These are phyloP conservation scores for Etheostoma nigrum DNA, from an alignment of 2,797 vertebrate genomes.

Conservation along the genomic window DNA sequence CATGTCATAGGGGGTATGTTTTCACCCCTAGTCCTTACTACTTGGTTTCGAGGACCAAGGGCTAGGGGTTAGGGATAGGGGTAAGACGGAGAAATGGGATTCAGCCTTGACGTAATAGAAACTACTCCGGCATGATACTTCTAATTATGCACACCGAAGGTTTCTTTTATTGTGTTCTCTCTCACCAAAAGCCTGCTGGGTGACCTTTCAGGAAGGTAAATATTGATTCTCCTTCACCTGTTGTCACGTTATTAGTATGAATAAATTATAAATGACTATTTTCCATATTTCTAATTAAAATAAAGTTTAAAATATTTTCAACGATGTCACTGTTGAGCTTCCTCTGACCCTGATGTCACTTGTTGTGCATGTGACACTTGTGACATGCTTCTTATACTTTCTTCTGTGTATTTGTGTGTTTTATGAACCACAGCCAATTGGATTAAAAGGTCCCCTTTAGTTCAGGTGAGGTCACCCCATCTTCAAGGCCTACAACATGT, in stretches of 20 bases:
- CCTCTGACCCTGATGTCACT: constrained; percentile 85
- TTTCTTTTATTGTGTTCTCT: constrained; percentile 34
- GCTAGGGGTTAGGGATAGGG: no score
- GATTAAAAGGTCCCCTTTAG: constrained; percentile 67
- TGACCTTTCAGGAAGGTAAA: constrained; percentile 90
- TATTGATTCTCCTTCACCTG: not conserved
- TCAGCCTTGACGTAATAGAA: not conserved
- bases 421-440: constrained; percentile 52
- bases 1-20: no score
- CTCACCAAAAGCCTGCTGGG: constrained; percentile 85
- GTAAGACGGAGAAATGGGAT: no score
- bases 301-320: constrained; percentile 71
- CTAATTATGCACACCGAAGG: constrained; percentile 10
- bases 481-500: constrained; percentile 23
- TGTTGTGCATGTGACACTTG: no score
- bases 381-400: no score
- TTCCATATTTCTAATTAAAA: not conserved
- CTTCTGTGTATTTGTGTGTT: not conserved
- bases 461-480: constrained; percentile 65
- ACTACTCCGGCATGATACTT: constrained; percentile 3
- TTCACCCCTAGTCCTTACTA: no score
- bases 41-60: no score
- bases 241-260: not conserved
- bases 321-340: constrained; percentile 88
- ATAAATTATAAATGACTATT: not conserved